These are phyloP conservation scores for Leptocoma aspasia DNA, from an alignment of 2,113 vertebrate species.

Conservation along the genomic window DNA sequence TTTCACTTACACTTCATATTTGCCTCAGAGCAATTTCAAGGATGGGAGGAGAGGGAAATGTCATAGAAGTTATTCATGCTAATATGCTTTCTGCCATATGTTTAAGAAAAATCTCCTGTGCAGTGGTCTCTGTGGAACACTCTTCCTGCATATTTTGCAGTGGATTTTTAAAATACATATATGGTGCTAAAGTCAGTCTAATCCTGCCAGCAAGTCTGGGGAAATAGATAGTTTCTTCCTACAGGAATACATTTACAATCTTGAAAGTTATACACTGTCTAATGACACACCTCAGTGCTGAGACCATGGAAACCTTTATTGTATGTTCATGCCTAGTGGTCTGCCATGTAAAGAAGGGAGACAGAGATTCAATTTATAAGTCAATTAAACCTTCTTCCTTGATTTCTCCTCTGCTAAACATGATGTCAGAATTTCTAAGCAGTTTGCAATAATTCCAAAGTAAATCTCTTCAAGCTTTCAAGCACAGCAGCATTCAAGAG, in stretches of 20 bases:
- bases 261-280: neutral
- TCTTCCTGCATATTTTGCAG: neutral
- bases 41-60: constrained; percentile 10
- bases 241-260: neutral
- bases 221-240: neutral
- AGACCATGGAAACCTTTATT: neutral
- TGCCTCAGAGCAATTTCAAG: neutral
- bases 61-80: constrained; percentile 9
- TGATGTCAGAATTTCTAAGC: neutral
- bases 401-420: neutral
- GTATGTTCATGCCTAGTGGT: neutral
- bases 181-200: neutral
- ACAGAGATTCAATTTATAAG: neutral
- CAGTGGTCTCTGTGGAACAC: neutral
- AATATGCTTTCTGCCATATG: constrained; percentile 37
- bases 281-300: neutral
- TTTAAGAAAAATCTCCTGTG: constrained; percentile 21
- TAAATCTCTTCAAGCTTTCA: neutral
- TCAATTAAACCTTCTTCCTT: neutral
- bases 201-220: neutral
- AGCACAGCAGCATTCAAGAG: neutral
- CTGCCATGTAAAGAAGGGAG: neutral
- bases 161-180: neutral
- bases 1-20: neutral
- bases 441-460: neutral